These are phyloP conservation scores for Alentia gelatinosa DNA, from an alignment of 2,888 invertebrate genomes.

Conservation along the genomic window DNA sequence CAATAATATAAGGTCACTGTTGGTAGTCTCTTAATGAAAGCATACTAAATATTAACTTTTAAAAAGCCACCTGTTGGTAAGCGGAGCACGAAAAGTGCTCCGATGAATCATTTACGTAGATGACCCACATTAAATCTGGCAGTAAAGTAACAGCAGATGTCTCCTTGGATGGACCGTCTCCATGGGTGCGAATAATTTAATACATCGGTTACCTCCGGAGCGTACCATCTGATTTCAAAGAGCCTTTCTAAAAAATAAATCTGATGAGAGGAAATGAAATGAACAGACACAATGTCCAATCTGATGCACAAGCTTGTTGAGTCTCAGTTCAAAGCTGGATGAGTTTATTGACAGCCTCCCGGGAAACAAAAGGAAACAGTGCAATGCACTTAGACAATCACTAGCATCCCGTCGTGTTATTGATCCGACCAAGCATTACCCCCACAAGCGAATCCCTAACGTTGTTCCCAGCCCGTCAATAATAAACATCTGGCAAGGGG, in stretches of 20 bases:
- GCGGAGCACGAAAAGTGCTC: no score
- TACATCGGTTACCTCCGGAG: not conserved
- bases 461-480: conserved; percentile 18
- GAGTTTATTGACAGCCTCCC: conserved; percentile 21
- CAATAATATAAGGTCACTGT: no score
- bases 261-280: not conserved
- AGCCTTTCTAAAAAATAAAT: not conserved
- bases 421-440: not conserved
- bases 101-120: not conserved
- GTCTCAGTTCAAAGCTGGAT: conserved; percentile 20
- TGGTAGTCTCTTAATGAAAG: no score
- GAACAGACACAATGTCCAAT: not conserved
- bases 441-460: not conserved
- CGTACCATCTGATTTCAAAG: not conserved
- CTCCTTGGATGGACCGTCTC: not conserved
- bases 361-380: conserved; percentile 33
- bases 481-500: conserved; percentile 29
- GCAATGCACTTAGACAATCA: conserved; percentile 42
- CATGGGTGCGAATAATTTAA: not conserved
- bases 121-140: not conserved
- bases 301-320: not conserved
- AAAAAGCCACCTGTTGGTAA: no score
- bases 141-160: not conserved
- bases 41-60: no score
- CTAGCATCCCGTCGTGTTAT: not conserved